These are phyloP conservation scores for Himalopsyche tibetana DNA, from an alignment of 2,888 invertebrate genomes.

Conservation along the genomic window DNA sequence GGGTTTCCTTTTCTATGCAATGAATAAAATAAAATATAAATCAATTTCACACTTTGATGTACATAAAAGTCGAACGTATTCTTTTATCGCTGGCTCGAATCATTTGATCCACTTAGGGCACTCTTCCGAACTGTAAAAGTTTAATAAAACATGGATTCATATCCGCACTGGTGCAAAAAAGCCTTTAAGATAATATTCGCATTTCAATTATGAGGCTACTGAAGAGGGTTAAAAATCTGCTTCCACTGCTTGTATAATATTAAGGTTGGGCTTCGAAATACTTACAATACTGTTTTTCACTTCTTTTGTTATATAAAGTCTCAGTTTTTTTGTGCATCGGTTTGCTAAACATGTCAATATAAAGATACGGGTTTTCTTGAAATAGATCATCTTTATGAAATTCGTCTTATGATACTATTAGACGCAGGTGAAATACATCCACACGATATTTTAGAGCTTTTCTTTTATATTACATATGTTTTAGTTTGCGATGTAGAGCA, in stretches of 20 bases:
- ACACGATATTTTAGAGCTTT: too few species aligned
- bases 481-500: too few species aligned
- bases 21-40: background rate
- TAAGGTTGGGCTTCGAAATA: background rate
- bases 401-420: too few species aligned
- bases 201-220: background rate
- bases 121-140: background rate
- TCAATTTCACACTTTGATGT: background rate
- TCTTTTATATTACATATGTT: too few species aligned
- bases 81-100: background rate
- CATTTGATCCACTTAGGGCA: background rate
- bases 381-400: background rate
- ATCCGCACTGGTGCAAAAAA: constrained; percentile 1
- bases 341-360: background rate
- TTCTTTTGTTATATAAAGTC: background rate
- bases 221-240: background rate
- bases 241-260: background rate
- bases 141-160: constrained; percentile 21
- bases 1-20: too few species aligned
- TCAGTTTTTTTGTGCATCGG: background rate
- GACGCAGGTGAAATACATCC: too few species aligned
- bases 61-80: background rate
- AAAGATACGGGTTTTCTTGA: background rate
- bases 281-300: background rate
- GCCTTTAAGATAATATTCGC: constrained; percentile 17